Evolutionary conservation across 1,140 invertebrate genomes (phyloP), one percentile per base, ranked within the genome.

Genomic region (Philotrypesis tridentata): DNA sequence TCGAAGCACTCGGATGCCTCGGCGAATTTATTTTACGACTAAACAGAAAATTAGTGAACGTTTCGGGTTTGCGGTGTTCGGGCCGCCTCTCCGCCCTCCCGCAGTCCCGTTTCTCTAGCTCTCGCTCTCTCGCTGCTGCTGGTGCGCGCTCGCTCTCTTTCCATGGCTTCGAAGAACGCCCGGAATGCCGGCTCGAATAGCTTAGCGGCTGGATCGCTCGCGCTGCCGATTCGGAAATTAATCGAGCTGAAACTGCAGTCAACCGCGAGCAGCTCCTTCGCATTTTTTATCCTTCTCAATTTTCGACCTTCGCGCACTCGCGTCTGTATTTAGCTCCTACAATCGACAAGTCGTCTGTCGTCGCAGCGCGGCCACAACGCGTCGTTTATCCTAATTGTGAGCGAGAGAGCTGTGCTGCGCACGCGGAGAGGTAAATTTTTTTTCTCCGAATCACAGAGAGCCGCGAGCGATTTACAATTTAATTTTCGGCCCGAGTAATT

Each of bases 21-120:
- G 83, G 85, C 85, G 87, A 90, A 91, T 91, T 91, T 91, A 91
- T 91, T 91, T 90, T 89, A 90, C 89, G 89, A 88, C 89, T 91
- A 90, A 91, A 91, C 89, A 86, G 89, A 90, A 90, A 91, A 91
- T 91, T 89, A 90, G 89, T 90, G 90, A 90, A 86, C 88, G 87
- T 88, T 91, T 89, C 82, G 80, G 89, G 88, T 91, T 89, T 88
- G 88, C 85, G 86, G 89, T 90, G 85, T 87, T 88, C 87, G 84
- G 86, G 85, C 84, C 84, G 85, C 76, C 23, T 11, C 55, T 25
- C 73, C 40, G 12, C 55, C 55, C 61, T 21, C 76, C 3, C 63
- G 4, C 27, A 33, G 5, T 31, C 0, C 43, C 6, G 17, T 21
- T 43, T 72, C 55, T 14, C 68, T 31, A n/a, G 23, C 76, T 6